phyloP scores from a whole-genome alignment of 1,140 invertebrate genomes.

The Paralvinella palmiformis region DNA sequence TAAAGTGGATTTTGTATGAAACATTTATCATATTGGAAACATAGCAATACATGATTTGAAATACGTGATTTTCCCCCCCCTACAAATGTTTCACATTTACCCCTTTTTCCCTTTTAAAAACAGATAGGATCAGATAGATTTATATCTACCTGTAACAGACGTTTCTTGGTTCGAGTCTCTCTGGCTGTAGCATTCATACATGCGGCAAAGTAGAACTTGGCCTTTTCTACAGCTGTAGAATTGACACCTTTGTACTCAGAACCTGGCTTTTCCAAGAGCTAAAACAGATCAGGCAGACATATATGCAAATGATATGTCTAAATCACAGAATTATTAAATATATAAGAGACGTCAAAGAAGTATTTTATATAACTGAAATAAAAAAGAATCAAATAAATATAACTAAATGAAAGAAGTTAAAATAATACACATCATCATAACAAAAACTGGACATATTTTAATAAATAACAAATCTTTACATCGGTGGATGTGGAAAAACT shows the following conservation, averaged over 20 bases:
- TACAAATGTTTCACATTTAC: too few species aligned
- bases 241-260: background rate
- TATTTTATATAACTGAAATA: too few species aligned
- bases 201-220: constrained; percentile 2
- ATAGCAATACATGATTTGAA: too few species aligned
- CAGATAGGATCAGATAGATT: too few species aligned
- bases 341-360: background rate
- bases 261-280: constrained; percentile 7
- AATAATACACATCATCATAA: too few species aligned
- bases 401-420: background rate
- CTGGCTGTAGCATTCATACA: constrained; percentile 6
- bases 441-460: too few species aligned
- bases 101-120: too few species aligned
- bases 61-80: too few species aligned
- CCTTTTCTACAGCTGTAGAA: constrained; percentile 9
- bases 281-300: constrained; percentile 1
- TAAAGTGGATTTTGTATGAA: background rate
- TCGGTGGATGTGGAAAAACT: background rate
- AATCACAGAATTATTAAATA: background rate
- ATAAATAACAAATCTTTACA: background rate
- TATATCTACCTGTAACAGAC: constrained; percentile 1
- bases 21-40: too few species aligned
- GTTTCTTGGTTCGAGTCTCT: background rate
- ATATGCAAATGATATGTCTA: too few species aligned
- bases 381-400: too few species aligned